These are phyloP conservation scores for Limnephilus lunatus DNA, from an alignment of 2,888 invertebrate genomes.

Conservation along the genomic window DNA sequence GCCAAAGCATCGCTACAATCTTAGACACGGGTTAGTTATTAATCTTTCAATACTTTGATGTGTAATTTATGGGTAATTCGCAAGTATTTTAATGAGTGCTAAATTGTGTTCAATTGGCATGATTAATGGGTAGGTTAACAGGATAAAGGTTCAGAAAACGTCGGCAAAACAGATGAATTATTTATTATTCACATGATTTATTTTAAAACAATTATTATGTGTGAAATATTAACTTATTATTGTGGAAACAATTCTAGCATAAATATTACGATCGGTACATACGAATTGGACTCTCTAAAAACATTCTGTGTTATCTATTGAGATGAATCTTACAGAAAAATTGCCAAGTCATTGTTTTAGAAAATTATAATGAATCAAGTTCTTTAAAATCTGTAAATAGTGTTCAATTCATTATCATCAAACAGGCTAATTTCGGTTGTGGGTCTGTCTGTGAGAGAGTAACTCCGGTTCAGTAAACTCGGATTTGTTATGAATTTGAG, in stretches of 20 bases:
- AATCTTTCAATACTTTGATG: not conserved
- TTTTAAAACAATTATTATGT: too few species aligned
- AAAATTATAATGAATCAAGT: not conserved
- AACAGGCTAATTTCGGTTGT: too few species aligned
- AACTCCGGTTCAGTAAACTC: too few species aligned
- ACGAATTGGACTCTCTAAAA: too few species aligned
- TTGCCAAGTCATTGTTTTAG: not conserved
- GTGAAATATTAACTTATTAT: too few species aligned
- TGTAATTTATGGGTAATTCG: not conserved
- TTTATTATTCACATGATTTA: not conserved
- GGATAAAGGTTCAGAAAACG: not conserved
- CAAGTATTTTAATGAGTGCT: not conserved
- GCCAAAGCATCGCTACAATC: not conserved
- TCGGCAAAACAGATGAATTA: not conserved
- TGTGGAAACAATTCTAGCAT: too few species aligned
- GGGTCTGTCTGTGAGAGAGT: too few species aligned
- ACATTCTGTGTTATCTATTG: too few species aligned
- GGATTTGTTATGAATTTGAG: too few species aligned
- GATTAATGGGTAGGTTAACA: not conserved
- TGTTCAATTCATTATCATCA: not conserved
- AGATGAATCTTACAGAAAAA: not conserved
- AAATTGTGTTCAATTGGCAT: not conserved
- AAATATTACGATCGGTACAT: too few species aligned
- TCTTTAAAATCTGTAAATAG: not conserved
- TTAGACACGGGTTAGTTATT: not conserved